Evolutionary conservation across 1,140 invertebrate species (phyloP), one percentile per base, ranked within the genome.

Genomic region (Drosophila pallidifrons): DNA sequence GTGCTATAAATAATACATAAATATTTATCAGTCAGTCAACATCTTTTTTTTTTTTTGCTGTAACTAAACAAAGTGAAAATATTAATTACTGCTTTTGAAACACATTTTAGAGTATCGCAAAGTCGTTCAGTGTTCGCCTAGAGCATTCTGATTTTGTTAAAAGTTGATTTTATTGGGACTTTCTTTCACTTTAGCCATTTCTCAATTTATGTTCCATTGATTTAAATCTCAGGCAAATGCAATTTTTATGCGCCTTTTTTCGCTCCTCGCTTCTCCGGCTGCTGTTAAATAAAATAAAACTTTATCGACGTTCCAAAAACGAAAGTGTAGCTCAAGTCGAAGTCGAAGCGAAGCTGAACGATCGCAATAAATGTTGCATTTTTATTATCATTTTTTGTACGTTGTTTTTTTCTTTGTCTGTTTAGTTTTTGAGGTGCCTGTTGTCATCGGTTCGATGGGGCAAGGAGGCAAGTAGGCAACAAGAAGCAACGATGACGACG

Each of bases 281-380:
- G 20, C 20, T 25, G 20, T 25, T 25, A 61, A 60, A 47, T 30
- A 41, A 70, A 73, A 74, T 74, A 63, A 80, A 79, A 72, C 68
- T 79, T 78, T 82, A 75, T 77, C 71, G 81, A 69, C 64, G 47
- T 71, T 54, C 57, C 60, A 28, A 64, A 86, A 86, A 87, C 74
- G 85, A 88, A 88, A 88, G 83, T 88, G 69, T 71, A 88, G 51
- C 65, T 61, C 13, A 52, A 57, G 8, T 35, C 30, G 1, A 55
- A 54, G 7, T 13, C 5, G 28, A 54, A 54, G 51, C 4, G 55
- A n/a, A 16, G 13, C 59, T 65, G 32, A 70, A 61, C 77, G 65
- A 68, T 67, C 69, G 65, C 74, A 88, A 83, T 87, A 87, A 82
- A 88, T 87, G 83, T 80, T 87, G 83, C 80, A 87, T 80, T 87